Evolutionary conservation across 2,888 invertebrate genomes (phyloP), one percentile per base, ranked within the genome.

Genomic region (Conops quadrifasciatus): DNA sequence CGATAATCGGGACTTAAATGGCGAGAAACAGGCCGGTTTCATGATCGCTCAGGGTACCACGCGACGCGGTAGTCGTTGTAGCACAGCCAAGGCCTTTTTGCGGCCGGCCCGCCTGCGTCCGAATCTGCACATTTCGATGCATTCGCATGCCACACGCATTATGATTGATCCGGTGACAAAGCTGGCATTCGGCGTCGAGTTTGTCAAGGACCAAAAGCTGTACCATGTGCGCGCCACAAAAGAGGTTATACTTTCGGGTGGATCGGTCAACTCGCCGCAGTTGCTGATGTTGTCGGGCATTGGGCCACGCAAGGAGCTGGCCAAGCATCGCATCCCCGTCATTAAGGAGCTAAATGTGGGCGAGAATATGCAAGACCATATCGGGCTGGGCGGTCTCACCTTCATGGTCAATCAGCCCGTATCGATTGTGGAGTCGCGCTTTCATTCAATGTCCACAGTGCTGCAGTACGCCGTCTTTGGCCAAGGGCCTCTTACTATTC

Each of bases 211-310:
- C 67, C 91, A 91, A 64, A 90, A 91, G 85, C 81, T 92, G 0
- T 90, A 92, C 78, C 88, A 92, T 64, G 90, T 95, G 1, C 87
- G 92, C 71, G 94, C 95, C 0, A 89, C 89, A 45, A 95, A 93
- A 82, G 96, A 96, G 84, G 93, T 98, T 0, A 93, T 98, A 64
- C 82, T 98, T 1, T 94, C 95, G 0, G 96, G 93, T 0, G 98
- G 98, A 0, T 90, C 97, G 0, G 89, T 99, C 0, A 97, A 97
- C 82, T 94, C 97, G 0, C 96, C 98, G 0, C 98, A 99, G 82
- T 81, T 98, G 2, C 85, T 98, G 51, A 95, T 98, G 95, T 85
- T 98, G 0, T 96, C 96, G 11, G 98, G 97, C 0, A 89, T 97
- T 15, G 94, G 94, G 0, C 93, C 93, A 0, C 88, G 89, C 66